Evolutionary conservation across 2,797 vertebrate genomes (phyloP).

Genomic region (Urocyon cinereoargenteus): DNA sequence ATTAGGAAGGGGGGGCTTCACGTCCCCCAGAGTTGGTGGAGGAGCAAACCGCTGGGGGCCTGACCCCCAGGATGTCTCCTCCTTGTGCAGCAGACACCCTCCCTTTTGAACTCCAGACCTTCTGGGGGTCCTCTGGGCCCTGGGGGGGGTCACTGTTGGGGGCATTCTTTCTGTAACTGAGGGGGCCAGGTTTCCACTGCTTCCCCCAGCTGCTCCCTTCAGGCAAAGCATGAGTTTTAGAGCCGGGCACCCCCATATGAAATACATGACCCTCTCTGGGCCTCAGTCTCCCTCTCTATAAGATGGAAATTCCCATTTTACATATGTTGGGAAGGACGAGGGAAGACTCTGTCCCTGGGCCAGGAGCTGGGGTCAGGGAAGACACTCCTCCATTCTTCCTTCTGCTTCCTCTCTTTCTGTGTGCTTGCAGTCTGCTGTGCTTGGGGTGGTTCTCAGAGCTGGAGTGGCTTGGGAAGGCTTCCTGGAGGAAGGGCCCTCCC

Average conservation of each 20-base stretch:
- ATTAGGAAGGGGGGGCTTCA: neutral
- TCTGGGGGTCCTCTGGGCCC: neutral
- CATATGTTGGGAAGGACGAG: neutral
- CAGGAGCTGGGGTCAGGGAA: neutral
- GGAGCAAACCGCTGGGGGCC: neutral
- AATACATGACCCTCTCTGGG: neutral
- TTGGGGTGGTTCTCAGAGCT: neutral
- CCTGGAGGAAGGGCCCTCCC: neutral
- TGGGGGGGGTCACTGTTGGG: fast-evolving
- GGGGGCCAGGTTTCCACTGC: neutral
- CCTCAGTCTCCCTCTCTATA: neutral
- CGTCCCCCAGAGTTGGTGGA: neutral
- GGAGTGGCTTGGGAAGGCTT: neutral
- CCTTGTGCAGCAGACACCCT: fast-evolving
- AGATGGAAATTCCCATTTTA: neutral
- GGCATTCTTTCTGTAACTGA: neutral
- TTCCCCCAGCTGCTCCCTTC: neutral
- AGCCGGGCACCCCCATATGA: neutral
- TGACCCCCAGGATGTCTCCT: neutral
- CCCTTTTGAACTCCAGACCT: neutral
- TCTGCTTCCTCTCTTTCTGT: neutral
- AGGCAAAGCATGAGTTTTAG: neutral
- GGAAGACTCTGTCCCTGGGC: neutral
- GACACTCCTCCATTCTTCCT: fast-evolving
- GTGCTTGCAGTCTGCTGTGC: neutral